Conservation (phyloP, 2,888 invertebrate genomes). For the Thysanoteuthis rhombus region DNA sequence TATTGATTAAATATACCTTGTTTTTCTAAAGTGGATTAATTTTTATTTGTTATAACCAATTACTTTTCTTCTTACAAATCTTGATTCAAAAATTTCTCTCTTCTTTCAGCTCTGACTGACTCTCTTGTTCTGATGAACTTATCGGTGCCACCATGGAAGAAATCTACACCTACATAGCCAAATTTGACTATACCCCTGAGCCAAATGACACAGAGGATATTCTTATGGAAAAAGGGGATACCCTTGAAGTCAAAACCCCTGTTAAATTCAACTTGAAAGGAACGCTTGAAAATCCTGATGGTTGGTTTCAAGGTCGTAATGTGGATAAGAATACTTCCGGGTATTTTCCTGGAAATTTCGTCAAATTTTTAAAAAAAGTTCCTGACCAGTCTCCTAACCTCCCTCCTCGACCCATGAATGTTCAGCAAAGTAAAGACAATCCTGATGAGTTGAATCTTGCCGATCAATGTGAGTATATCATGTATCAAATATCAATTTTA, state of each 20-base stretch:
- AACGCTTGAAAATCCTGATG: conserved; percentile 40
- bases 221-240: conserved; percentile 47
- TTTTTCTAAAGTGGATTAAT: too few relatives aligned
- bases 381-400: background rate
- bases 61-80: too few relatives aligned
- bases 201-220: conserved; percentile 46
- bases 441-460: background rate
- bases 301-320: conserved; percentile 49
- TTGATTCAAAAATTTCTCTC: background rate
- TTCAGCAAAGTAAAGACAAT: conserved; percentile 14
- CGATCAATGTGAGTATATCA: conserved; percentile 15
- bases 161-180: conserved; percentile 45
- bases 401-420: background rate
- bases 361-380: conserved; percentile 39
- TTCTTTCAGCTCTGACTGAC: background rate
- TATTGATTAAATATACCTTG: too few relatives aligned
- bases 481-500: background rate
- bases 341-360: conserved; percentile 48
- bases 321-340: conserved; percentile 44
- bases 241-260: conserved; percentile 41
- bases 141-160: conserved; percentile 34
- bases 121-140: background rate
- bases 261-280: conserved; percentile 21
- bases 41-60: too few relatives aligned
- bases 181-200: conserved; percentile 45